A percentile compares a stretch with the other conserved stretches of the same genome.
Conservation (phyloP, 1,140 invertebrate genomes). For the Wiebesia pumilae region DNA sequence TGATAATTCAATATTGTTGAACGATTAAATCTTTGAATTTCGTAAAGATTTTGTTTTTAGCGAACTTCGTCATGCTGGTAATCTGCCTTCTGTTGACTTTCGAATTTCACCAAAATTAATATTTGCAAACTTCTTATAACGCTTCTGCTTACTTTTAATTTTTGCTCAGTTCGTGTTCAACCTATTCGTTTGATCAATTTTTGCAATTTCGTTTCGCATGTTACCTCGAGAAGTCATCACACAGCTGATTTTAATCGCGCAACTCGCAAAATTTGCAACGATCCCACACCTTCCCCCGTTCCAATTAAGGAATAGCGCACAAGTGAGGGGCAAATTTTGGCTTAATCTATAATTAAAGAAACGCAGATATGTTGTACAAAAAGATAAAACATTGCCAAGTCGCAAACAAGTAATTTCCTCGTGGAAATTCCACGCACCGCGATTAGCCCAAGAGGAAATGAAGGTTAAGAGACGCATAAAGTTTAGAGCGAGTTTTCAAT, state of each 20-base stretch:
- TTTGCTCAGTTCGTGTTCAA: not conserved
- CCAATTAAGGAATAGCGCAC: not conserved
- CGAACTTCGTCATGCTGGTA: not conserved
- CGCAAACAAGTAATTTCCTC: conserved; percentile 32
- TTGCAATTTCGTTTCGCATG: not conserved
- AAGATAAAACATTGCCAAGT: not conserved
- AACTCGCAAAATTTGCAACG: not conserved
- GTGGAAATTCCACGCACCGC: conserved; percentile 34
- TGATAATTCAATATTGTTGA: not conserved
- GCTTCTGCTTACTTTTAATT: conserved; percentile 47
- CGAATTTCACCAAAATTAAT: conserved; percentile 30
- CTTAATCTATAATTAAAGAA: conserved; percentile 41
- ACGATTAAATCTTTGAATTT: conserved; percentile 10
- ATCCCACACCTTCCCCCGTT: not conserved
- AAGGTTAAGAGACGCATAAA: conserved; percentile 33
- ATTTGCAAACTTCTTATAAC: conserved; percentile 18
- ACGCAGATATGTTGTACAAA: conserved; percentile 6
- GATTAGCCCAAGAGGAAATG: conserved; percentile 30
- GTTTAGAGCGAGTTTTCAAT: conserved; percentile 44
- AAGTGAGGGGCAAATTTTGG: not conserved
- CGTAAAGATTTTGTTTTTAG: not conserved
- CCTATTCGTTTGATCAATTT: conserved; percentile 30
- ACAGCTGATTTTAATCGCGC: conserved; percentile 19
- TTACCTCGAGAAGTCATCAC: not conserved
- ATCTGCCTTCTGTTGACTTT: not conserved